Conservation (phyloP, 1,140 invertebrate species). For the Papilio helenus region DNA sequence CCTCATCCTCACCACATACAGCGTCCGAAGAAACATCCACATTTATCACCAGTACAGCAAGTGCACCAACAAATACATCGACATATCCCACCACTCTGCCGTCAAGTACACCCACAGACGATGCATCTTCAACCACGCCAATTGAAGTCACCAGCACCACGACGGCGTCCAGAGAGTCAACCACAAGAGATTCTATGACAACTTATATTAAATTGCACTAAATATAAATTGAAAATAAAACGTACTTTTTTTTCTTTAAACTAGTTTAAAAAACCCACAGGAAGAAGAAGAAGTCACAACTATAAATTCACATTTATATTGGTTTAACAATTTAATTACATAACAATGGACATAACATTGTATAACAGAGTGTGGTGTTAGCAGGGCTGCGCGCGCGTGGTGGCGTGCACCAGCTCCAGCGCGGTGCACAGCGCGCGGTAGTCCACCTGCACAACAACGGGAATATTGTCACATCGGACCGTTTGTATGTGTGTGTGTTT, state of each 20-base stretch:
- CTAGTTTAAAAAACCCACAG: not conserved
- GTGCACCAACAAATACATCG: not conserved
- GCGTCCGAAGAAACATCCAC: not conserved
- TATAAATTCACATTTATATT: not conserved
- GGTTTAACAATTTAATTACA: not conserved
- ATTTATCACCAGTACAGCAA: not conserved
- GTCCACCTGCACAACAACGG: slow-evolving; percentile 70
- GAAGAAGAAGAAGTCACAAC: too few relatives aligned
- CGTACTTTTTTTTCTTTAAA: too few relatives aligned
- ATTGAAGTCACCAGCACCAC: not conserved
- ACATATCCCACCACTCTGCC: not conserved
- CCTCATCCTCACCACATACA: not conserved
- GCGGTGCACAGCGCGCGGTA: slow-evolving; percentile 85
- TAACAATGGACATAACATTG: not conserved
- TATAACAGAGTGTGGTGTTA: slow-evolving; percentile 32
- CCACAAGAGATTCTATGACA: not conserved
- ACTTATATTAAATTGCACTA: not conserved
- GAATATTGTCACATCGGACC: not conserved
- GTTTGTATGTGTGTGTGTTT: not conserved
- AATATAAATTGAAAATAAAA: not conserved
- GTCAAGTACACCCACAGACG: not conserved
- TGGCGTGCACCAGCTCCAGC: slow-evolving; percentile 80
- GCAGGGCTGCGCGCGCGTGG: slow-evolving; percentile 62
- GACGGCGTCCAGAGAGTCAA: not conserved
- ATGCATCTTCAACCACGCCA: not conserved